Conservation (phyloP, 1,140 invertebrate species). For the Scaptomyza montana region DNA sequence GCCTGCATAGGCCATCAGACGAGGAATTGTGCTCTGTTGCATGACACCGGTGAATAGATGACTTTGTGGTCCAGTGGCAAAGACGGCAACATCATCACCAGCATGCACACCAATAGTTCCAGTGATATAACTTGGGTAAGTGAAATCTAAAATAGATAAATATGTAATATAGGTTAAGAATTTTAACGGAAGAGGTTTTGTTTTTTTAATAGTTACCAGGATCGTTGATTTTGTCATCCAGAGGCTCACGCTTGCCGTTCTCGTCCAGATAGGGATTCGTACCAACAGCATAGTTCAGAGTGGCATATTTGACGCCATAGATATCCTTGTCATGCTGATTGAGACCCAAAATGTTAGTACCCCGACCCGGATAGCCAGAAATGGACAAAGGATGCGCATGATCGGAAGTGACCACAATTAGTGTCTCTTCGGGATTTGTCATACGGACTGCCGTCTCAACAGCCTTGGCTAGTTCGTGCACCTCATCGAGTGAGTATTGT, state of each 20-base stretch:
- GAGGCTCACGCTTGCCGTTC: slow-evolving; percentile 55
- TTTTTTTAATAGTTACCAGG: slow-evolving; percentile 18
- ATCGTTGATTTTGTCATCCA: slow-evolving; percentile 46
- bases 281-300: slow-evolving; percentile 88
- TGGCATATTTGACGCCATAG: slow-evolving; percentile 86
- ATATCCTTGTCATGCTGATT: slow-evolving; percentile 62
- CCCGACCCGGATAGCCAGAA: slow-evolving; percentile 88
- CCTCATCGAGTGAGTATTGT: slow-evolving; percentile 88
- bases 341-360: slow-evolving; percentile 87
- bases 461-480: slow-evolving; percentile 88
- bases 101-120: slow-evolving; percentile 86
- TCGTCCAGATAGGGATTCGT: slow-evolving; percentile 84
- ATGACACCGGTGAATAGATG: slow-evolving; percentile 90
- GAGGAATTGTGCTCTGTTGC: slow-evolving; percentile 91
- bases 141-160: slow-evolving; percentile 56
- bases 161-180: not conserved
- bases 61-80: slow-evolving; percentile 85
- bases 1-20: slow-evolving; percentile 88
- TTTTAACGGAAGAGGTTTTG: no score
- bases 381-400: slow-evolving; percentile 88
- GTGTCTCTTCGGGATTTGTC: slow-evolving; percentile 86
- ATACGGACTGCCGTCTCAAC: slow-evolving; percentile 86
- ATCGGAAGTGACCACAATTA: slow-evolving; percentile 89
- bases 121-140: slow-evolving; percentile 84
- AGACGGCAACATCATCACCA: slow-evolving; percentile 88